Evolutionary conservation across 2,888 invertebrate genomes (phyloP), one percentile per base, ranked within the genome.

Genomic region (Elmis aenea): DNA sequence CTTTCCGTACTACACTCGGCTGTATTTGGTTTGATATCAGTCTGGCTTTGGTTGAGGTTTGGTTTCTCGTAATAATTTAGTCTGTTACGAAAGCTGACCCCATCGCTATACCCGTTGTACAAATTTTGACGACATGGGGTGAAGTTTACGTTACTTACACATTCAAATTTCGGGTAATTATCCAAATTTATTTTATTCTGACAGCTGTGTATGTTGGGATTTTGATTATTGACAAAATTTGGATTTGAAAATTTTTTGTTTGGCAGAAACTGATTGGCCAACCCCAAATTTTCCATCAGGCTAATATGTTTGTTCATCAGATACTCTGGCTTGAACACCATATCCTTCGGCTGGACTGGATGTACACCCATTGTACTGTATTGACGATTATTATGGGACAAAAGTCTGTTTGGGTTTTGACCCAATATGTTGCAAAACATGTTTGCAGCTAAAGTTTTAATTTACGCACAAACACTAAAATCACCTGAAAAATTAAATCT

Each of bases 221-320:
- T 42, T 11, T 39, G 26, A 29, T 39, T 42, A 32, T 47, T 47
- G n/a, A 47, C 44, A 34, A 42, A 47, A 29, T 47, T 47, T 20
- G 47, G 47, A 13, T 47, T 47, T 3, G 12, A 28, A 25, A 47
- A 42, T 25, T 26, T 26, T 26, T 46, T 38, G 16, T 38, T 24
- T 16, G 24, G 28, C 8, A 22, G 12, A 1, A 30, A 21, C 8
- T 30, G 22, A n/a, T 28, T 33, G 2, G 20, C 18, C 30, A 33
- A 26, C n/a, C 33, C 36, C 13, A 39, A 32, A 16, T 22, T 16
- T 8, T 40, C 26, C 4, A 44, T 16, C n/a, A 38, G 38, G 13
- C 22, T 35, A 11, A 28, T 25, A 23, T 23, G 18, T 5, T 22
- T 13, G 27, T 32, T 37, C 4, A 29, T 18, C 23, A 20, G 27